These are phyloP conservation scores for Liodrosophila aerea DNA, from an alignment of 2,888 invertebrate genomes.

Conservation along the genomic window DNA sequence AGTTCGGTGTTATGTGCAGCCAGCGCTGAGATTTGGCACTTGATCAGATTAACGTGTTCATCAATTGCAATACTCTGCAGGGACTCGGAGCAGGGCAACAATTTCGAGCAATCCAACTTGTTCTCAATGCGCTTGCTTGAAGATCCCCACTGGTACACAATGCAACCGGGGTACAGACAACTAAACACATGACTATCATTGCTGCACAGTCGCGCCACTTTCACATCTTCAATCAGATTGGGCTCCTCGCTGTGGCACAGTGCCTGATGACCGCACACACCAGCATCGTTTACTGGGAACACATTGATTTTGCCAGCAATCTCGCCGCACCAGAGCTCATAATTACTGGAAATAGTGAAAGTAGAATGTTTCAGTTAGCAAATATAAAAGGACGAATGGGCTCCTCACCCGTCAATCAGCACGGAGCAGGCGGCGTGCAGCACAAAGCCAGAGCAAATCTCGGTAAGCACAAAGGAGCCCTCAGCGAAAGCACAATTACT, in stretches of 20 bases:
- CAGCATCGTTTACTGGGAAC: conserved; percentile 88
- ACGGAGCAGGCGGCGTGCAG: conserved; percentile 88
- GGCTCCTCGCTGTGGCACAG: conserved; percentile 85
- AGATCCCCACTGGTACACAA: conserved; percentile 94
- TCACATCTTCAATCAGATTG: conserved; percentile 80
- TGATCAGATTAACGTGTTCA: conserved; percentile 90
- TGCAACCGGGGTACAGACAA: conserved; percentile 93
- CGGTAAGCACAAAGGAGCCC: conserved; percentile 90
- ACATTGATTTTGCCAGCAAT: conserved; percentile 90
- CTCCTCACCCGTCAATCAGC: conserved; percentile 73
- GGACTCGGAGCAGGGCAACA: conserved; percentile 95
- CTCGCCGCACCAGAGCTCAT: conserved; percentile 95
- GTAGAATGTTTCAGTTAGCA: conserved; percentile 7
- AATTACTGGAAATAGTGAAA: conserved; percentile 81
- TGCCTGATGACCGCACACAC: conserved; percentile 89
- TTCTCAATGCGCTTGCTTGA: conserved; percentile 87
- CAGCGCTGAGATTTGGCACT: conserved; percentile 87
- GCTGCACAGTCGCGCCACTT: conserved; percentile 88
- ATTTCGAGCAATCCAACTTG: conserved; percentile 94
- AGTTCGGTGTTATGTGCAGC: conserved; percentile 87
- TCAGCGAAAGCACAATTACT: conserved; percentile 86
- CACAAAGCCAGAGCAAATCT: conserved; percentile 88
- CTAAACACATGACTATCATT: conserved; percentile 88
- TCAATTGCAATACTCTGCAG: conserved; percentile 95
- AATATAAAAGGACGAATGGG: too few species aligned